Evolutionary conservation across 2,113 vertebrate genomes (phyloP), one percentile per base, ranked within the genome.

Genomic region (Zapornia atra): DNA sequence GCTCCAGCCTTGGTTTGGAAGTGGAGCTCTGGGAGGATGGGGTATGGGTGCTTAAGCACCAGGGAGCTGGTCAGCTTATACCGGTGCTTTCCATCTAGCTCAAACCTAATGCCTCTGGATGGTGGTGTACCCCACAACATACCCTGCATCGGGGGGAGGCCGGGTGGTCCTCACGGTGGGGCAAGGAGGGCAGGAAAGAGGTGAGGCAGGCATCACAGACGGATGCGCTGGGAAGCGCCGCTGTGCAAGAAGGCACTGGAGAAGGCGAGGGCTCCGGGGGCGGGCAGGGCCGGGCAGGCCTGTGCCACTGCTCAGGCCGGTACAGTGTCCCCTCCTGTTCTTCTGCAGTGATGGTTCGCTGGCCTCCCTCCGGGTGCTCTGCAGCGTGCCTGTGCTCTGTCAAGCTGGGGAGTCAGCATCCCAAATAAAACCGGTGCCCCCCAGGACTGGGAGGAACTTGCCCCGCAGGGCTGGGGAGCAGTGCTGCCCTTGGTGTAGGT

Each of bases 161-260:
- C 68, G 13, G 26, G 56, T 36, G 50, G 50, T 77, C 82, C 63
- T 53, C 53, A 26, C 0, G 3, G 33, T 21, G 48, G 24, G 11
- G 33, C 0, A 0, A 82, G 40, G 42, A 66, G n/a, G 6, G 20
- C 5, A 77, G 17, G 53, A 71, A 59, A 50, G n/a, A 64, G 20
- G 2, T 2, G 48, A 85, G 48, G 29, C 65, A 71, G 61, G 51
- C 24, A 33, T 38, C 57, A 42, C 36, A 71, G 65, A 28, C 10
- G 1, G 6, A 5, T 0, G 2, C 53, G 19, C 34, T 71, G 48
- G 51, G 28, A 84, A 78, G 50, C 5, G 26, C 2, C 6, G 61
- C 48, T 48, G 70, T 82, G 61, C 70, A 46, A 72, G 48, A 89
- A 86, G 59, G 87, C 65, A 78, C 48, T 1, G 3, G 65, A 64